These are phyloP conservation scores for Lethenteron reissneri DNA, from an alignment of 2,113 vertebrate species.

Conservation along the genomic window DNA sequence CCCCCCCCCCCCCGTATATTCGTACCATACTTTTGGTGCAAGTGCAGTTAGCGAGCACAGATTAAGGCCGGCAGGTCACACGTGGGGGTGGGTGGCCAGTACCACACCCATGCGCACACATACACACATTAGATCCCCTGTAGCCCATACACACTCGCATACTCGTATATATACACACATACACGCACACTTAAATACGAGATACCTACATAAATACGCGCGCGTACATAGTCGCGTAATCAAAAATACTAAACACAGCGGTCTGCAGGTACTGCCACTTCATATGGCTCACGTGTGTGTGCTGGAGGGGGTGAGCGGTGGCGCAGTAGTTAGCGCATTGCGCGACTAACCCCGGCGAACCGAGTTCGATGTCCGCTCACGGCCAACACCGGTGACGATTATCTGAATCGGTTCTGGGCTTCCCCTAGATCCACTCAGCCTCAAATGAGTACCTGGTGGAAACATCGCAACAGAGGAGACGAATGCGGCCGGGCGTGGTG, in stretches of 20 bases:
- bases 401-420: no score
- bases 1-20: not conserved
- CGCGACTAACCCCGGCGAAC: no score
- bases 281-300: not conserved
- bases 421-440: no score
- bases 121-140: not conserved
- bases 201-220: conserved; percentile 1
- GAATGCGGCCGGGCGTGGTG: no score
- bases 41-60: not conserved
- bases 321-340: no score
- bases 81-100: not conserved
- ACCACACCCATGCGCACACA: not conserved
- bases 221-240: not conserved
- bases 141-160: not conserved
- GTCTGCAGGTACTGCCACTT: not conserved
- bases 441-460: no score
- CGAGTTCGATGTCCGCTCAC: no score
- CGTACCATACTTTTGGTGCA: not conserved
- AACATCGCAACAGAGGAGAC: no score
- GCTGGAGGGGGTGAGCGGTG: no score
- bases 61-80: not conserved
- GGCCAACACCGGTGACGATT: no score
- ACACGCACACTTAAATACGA: not conserved
- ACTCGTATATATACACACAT: not conserved
- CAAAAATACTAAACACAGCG: not conserved